Evolutionary conservation across 2,113 vertebrate genomes (phyloP).

Genomic region (Podarcis raffonei): DNA sequence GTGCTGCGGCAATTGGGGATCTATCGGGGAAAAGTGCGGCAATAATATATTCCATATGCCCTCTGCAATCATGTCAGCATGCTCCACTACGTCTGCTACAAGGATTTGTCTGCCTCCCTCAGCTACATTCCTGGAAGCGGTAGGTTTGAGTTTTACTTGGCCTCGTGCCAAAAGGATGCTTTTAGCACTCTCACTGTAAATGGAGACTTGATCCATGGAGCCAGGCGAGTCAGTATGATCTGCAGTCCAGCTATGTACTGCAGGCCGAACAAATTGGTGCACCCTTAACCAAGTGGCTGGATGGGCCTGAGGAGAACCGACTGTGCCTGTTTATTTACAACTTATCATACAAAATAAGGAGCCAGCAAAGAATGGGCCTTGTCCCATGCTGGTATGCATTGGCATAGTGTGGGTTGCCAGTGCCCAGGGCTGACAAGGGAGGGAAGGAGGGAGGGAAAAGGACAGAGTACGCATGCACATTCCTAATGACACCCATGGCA

Average conservation of each 20-base stretch:
- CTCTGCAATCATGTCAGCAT: background rate
- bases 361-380: background rate
- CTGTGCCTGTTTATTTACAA: background rate
- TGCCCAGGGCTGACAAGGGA: too few relatives aligned
- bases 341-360: background rate
- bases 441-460: too few relatives aligned
- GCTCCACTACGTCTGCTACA: constrained; percentile 3
- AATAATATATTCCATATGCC: background rate
- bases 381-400: too few relatives aligned
- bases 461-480: too few relatives aligned
- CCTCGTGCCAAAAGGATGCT: constrained; percentile 15
- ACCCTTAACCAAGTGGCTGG: background rate
- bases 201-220: background rate
- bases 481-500: too few relatives aligned
- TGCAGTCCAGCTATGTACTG: background rate
- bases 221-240: background rate
- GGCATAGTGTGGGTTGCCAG: too few relatives aligned
- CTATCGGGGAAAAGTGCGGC: constrained; percentile 1
- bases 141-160: constrained; percentile 8
- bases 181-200: constrained; percentile 19
- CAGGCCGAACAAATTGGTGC: background rate
- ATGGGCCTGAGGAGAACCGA: background rate
- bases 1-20: background rate
- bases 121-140: constrained; percentile 23
- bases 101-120: constrained; percentile 29